Evolutionary conservation across 23 tunicate genomes (phyloP).

Genomic region (Ascidia mentula): DNA sequence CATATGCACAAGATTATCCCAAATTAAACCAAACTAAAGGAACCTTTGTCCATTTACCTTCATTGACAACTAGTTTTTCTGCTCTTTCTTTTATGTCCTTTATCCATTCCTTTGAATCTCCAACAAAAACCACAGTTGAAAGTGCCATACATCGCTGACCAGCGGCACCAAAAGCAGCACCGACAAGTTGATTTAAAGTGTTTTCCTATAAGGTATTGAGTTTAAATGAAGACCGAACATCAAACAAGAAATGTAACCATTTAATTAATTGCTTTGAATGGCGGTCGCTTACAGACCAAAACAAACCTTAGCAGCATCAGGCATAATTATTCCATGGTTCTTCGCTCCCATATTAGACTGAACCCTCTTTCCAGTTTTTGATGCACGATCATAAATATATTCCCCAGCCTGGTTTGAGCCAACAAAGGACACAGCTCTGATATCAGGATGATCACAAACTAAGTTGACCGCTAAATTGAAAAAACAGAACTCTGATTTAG

Average conservation of each 20-base stretch:
- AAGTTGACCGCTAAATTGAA: conserved; percentile 99
- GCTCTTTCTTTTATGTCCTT: conserved; percentile 86
- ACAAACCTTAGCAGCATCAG: conserved; percentile 96
- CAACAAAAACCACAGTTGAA: conserved; percentile 95
- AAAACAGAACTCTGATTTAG: too few relatives aligned
- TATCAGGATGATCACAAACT: conserved; percentile 90
- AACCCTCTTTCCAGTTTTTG: conserved; percentile 92
- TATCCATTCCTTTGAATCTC: conserved; percentile 93
- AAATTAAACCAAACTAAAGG: too few relatives aligned
- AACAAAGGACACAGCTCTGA: conserved; percentile 94
- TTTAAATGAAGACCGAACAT: neutral
- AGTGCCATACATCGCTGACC: conserved; percentile 99
- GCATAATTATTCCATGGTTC: conserved; percentile 97
- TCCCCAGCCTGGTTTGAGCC: conserved; percentile 99
- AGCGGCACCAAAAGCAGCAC: conserved; percentile 99
- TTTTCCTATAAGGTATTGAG: conserved; percentile 58
- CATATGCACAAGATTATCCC: too few relatives aligned
- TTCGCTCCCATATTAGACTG: conserved; percentile 99
- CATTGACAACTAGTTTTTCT: conserved; percentile 85
- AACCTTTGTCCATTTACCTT: conserved; percentile 53
- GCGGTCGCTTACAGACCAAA: too few relatives aligned
- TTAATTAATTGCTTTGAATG: too few relatives aligned
- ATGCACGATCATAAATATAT: conserved; percentile 92
- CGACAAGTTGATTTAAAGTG: conserved; percentile 94
- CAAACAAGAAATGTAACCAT: neutral